Percentiles rank a stretch among this genome's conserved stretches.
phyloP scores from a whole-genome alignment of 2,797 vertebrate species.

The Ispidina picta region DNA sequence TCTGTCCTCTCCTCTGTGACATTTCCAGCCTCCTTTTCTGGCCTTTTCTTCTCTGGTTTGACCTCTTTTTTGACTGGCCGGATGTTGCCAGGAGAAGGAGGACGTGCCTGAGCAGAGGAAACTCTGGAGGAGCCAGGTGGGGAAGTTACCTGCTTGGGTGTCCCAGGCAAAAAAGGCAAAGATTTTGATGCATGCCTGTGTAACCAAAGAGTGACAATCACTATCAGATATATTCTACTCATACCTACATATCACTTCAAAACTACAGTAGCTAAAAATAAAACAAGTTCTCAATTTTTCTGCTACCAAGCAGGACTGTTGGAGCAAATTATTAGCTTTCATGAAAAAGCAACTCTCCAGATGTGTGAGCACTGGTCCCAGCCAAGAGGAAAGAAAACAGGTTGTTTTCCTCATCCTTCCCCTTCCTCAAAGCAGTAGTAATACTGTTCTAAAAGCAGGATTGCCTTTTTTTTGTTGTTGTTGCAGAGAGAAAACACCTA shows the following conservation, averaged over 20 bases:
- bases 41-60: conserved; percentile 75
- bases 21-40: conserved; percentile 62
- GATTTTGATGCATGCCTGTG: conserved; percentile 78
- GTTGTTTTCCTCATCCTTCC: neutral
- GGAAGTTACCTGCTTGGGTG: conserved; percentile 83
- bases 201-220: conserved; percentile 3
- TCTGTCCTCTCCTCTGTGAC: conserved; percentile 24
- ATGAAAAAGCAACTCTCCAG: neutral
- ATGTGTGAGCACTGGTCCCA: neutral
- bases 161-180: conserved; percentile 76
- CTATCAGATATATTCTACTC: neutral
- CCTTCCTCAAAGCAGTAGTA: neutral
- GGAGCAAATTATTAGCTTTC: neutral
- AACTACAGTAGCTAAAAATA: neutral
- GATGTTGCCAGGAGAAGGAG: conserved; percentile 88
- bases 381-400: neutral
- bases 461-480: neutral
- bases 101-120: conserved; percentile 71
- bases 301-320: neutral
- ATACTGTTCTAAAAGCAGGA: neutral
- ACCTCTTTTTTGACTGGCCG: conserved; percentile 82
- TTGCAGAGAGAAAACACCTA: neutral
- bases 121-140: conserved; percentile 74
- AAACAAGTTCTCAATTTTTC: neutral
- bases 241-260: neutral